These are phyloP conservation scores for Neolamprologus devosi DNA, from an alignment of 2,113 vertebrate genomes.

Conservation along the genomic window DNA sequence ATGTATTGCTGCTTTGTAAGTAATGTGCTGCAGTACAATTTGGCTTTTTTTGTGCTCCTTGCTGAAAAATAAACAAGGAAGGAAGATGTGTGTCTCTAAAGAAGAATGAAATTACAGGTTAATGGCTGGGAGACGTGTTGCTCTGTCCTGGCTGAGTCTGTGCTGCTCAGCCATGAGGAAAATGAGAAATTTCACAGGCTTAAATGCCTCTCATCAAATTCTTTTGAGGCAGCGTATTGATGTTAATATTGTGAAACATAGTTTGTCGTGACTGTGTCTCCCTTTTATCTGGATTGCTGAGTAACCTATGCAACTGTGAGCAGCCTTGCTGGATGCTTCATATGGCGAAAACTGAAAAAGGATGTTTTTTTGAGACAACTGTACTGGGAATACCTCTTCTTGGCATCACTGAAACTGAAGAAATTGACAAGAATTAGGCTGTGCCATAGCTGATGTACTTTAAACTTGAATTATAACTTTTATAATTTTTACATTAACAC, in stretches of 20 bases:
- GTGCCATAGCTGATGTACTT: neutral
- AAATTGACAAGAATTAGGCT: neutral
- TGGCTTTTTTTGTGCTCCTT: neutral
- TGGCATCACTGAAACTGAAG: neutral
- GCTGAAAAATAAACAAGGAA: constrained; percentile 43
- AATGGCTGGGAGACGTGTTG: constrained; percentile 26
- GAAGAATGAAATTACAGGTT: constrained; percentile 46
- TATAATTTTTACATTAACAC: neutral
- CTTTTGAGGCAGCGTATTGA: constrained; percentile 26
- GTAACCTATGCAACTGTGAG: neutral
- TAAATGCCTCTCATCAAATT: constrained; percentile 47
- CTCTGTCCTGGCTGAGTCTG: constrained; percentile 40
- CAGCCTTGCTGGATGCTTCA: neutral
- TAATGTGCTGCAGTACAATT: neutral
- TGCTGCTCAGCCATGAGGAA: constrained; percentile 61
- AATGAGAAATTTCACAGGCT: constrained; percentile 69
- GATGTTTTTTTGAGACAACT: neutral
- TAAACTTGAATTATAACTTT: neutral
- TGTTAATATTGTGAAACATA: constrained; percentile 36
- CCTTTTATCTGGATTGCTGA: constrained; percentile 9
- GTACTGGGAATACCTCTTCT: neutral
- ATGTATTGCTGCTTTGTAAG: neutral
- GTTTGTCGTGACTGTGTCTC: constrained; percentile 1
- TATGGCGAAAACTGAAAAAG: neutral
- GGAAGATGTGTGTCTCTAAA: constrained; percentile 1